These are phyloP conservation scores for Neoniphon sammara DNA, from an alignment of 2,797 vertebrate species.

Conservation along the genomic window DNA sequence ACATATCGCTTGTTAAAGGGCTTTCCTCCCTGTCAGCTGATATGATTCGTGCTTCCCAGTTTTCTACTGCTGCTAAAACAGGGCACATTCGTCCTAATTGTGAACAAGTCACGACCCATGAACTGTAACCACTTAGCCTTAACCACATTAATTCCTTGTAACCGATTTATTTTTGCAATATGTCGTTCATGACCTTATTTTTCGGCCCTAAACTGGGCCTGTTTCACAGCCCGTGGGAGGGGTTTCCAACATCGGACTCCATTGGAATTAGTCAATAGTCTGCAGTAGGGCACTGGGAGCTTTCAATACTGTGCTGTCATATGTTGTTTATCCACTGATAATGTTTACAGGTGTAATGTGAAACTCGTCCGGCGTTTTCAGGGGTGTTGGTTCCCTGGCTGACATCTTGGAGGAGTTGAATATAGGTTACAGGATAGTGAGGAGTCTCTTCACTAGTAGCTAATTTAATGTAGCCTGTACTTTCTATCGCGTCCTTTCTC, in stretches of 20 bases:
- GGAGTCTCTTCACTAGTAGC: not conserved
- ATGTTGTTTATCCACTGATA: not conserved
- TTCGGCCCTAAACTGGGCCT: conserved; percentile 47
- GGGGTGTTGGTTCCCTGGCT: no score
- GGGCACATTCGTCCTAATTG: not conserved
- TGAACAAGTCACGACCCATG: conserved; percentile 1
- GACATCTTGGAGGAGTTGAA: no score
- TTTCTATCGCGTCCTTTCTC: not conserved
- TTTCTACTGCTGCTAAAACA: not conserved
- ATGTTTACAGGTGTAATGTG: not conserved
- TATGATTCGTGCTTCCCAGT: conserved; percentile 8
- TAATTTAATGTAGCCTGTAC: not conserved
- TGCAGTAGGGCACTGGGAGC: conserved; percentile 27
- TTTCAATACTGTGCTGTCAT: not conserved
- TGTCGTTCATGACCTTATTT: not conserved
- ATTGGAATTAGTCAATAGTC: conserved; percentile 45
- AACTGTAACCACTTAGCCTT: conserved; percentile 4
- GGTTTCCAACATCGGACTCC: conserved; percentile 56
- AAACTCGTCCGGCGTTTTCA: not conserved
- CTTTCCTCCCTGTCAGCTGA: conserved; percentile 13
- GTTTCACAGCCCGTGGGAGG: conserved; percentile 53
- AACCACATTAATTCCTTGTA: not conserved
- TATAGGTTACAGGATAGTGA: not conserved
- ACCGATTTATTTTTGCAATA: not conserved
- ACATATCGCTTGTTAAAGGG: conserved; percentile 13